A percentile compares a stretch with the other conserved stretches of the same genome.
Conservation (phyloP, 1,140 invertebrate species). For the Eriosoma lanigerum region DNA sequence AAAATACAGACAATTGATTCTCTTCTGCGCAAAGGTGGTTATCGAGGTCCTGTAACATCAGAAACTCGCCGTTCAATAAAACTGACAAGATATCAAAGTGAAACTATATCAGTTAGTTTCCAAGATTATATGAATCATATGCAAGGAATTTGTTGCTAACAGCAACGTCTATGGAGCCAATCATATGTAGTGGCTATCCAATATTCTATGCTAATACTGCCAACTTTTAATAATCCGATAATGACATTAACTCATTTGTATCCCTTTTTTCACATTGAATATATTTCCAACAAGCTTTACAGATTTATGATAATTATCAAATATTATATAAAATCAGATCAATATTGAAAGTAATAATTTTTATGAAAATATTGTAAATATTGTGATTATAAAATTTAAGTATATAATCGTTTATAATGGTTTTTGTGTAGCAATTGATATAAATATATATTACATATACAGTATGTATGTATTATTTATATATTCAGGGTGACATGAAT, state of each 20-base stretch:
- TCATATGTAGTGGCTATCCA: neutral
- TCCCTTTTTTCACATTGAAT: neutral
- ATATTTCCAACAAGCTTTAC: slow-evolving; percentile 9
- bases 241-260: neutral
- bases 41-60: slow-evolving; percentile 85
- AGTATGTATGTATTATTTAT: too few species aligned
- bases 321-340: neutral
- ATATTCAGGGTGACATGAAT: too few species aligned
- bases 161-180: slow-evolving; percentile 57
- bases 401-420: neutral
- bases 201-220: slow-evolving; percentile 23
- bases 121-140: slow-evolving; percentile 75
- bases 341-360: neutral
- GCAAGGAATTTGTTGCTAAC: slow-evolving; percentile 65
- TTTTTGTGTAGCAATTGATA: neutral
- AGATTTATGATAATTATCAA: slow-evolving; percentile 3
- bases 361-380: neutral
- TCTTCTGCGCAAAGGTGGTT: slow-evolving; percentile 93
- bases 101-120: slow-evolving; percentile 81
- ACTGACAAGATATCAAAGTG: slow-evolving; percentile 91
- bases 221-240: slow-evolving; percentile 10
- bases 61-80: slow-evolving; percentile 85
- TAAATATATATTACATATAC: too few species aligned
- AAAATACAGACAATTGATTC: slow-evolving; percentile 97
- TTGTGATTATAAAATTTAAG: slow-evolving; percentile 16